Conservation (phyloP, 2,888 invertebrate genomes). For the Hypena proboscidalis region DNA sequence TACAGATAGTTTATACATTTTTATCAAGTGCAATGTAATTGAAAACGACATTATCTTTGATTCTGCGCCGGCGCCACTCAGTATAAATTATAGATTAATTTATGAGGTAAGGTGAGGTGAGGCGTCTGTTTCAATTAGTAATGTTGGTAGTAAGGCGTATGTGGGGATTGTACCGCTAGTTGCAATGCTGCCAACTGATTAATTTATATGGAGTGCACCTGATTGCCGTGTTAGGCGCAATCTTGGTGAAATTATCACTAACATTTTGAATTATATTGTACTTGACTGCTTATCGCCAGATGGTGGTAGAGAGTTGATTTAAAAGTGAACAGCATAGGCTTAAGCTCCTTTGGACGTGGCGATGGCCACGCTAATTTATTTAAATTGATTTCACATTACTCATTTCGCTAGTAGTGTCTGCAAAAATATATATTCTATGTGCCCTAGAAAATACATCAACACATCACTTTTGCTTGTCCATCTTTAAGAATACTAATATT, state of each 20-base stretch:
- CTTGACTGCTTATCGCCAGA: no score
- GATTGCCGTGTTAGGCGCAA: slow-evolving; percentile 39
- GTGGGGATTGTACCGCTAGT: slow-evolving; percentile 34
- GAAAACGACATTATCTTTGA: slow-evolving; percentile 38
- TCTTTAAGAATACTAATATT: no score
- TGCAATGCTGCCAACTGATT: slow-evolving; percentile 36
- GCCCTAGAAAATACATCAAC: no score
- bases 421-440: no score
- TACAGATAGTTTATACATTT: slow-evolving; percentile 22
- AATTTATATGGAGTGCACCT: slow-evolving; percentile 44
- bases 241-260: not conserved
- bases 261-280: not conserved
- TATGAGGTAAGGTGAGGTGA: slow-evolving; percentile 24
- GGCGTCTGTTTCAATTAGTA: slow-evolving; percentile 37
- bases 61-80: slow-evolving; percentile 29
- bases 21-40: slow-evolving; percentile 30
- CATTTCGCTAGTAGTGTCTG: no score
- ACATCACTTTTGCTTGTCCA: no score
- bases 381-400: no score
- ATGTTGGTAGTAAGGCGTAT: slow-evolving; percentile 32
- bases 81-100: slow-evolving; percentile 44
- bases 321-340: no score
- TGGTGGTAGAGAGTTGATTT: no score
- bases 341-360: no score
- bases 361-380: no score